Evolutionary conservation across 2,113 vertebrate genomes (phyloP).

Genomic region (Protobothrops mucrosquamatus): DNA sequence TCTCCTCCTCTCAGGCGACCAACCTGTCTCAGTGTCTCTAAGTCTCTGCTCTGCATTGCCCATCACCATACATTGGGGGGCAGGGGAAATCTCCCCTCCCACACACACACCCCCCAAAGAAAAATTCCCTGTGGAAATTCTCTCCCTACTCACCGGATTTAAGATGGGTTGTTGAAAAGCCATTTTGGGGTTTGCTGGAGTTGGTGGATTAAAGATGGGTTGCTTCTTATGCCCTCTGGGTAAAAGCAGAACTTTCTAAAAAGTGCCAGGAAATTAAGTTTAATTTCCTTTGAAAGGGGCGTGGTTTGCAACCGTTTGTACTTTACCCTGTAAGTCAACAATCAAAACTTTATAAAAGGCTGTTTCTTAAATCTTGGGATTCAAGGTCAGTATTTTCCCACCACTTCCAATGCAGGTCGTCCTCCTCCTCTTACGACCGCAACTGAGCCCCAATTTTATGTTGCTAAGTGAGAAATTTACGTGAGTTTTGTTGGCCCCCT

Average conservation of each 20-base stretch:
- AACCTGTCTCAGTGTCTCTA: neutral
- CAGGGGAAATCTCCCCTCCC: neutral
- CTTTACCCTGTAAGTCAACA: neutral
- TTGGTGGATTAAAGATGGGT: neutral
- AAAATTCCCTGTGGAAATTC: no score
- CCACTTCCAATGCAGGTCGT: neutral
- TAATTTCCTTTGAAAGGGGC: neutral
- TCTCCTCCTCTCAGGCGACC: neutral
- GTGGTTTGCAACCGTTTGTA: neutral
- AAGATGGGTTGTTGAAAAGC: constrained; percentile 9
- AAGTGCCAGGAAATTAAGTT: neutral
- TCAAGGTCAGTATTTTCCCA: no score
- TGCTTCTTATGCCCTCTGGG: neutral
- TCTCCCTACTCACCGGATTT: constrained; percentile 11
- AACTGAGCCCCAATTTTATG: no score
- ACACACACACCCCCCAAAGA: no score
- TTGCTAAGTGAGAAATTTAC: no score
- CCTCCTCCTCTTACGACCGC: no score
- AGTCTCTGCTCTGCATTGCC: neutral
- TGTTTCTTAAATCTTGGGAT: no score
- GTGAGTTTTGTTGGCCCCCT: no score
- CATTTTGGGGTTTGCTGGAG: neutral
- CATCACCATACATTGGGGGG: neutral
- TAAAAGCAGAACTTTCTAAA: no score
- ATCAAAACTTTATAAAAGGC: no score